Evolutionary conservation across 1,140 invertebrate genomes (phyloP).

Genomic region (Brachionus calyciflorus): DNA sequence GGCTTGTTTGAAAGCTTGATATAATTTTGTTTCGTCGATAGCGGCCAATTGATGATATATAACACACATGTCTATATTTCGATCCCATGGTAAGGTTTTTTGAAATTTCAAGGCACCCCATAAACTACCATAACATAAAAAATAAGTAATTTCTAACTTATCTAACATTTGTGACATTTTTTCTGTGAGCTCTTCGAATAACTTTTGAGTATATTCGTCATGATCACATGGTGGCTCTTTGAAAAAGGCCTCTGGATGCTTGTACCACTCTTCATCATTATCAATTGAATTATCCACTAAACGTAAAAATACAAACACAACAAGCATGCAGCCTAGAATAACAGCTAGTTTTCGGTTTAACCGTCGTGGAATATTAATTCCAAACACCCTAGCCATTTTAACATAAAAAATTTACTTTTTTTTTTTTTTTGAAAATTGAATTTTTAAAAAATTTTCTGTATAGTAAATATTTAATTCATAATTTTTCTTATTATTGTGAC

Average conservation of each 20-base stretch:
- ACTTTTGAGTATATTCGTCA: not conserved
- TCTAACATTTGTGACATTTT: slow-evolving; percentile 49
- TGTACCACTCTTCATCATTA: slow-evolving; percentile 31
- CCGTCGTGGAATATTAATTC: not conserved
- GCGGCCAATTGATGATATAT: slow-evolving; percentile 58
- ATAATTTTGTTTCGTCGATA: slow-evolving; percentile 60
- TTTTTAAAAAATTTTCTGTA: too few species aligned
- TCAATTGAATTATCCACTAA: slow-evolving; percentile 9
- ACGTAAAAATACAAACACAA: not conserved
- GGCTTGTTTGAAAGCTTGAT: slow-evolving; percentile 55
- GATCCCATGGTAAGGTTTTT: slow-evolving; percentile 62
- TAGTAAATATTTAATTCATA: too few species aligned
- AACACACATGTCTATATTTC: slow-evolving; percentile 62
- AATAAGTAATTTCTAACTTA: slow-evolving; percentile 58
- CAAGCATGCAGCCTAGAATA: not conserved
- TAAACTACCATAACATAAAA: slow-evolving; percentile 64
- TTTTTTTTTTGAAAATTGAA: too few species aligned
- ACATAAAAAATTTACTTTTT: too few species aligned
- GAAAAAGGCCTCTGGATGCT: slow-evolving; percentile 5
- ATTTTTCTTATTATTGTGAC: too few species aligned
- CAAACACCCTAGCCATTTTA: slow-evolving; percentile 25
- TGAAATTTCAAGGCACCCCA: slow-evolving; percentile 63
- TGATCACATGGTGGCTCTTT: slow-evolving; percentile 18
- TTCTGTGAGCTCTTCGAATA: slow-evolving; percentile 5
- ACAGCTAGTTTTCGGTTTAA: not conserved